Evolutionary conservation across 2,113 vertebrate genomes (phyloP).

Genomic region (Fulmarus glacialis): DNA sequence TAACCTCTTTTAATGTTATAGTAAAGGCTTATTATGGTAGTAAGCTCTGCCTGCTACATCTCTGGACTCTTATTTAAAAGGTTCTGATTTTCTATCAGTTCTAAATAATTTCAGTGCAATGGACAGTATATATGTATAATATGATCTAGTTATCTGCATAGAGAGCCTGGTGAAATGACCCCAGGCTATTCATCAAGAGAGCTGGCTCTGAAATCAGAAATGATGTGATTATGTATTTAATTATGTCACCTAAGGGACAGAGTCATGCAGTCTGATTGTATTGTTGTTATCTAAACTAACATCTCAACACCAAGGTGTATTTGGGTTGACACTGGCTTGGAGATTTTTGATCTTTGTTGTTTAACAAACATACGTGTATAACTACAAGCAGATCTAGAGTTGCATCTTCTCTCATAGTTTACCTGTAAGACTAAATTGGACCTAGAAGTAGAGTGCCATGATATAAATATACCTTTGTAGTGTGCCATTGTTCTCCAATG

Average conservation of each 20-base stretch:
- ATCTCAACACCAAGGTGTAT: not conserved
- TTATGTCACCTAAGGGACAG: conserved; percentile 4
- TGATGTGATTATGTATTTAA: not conserved
- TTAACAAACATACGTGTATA: not conserved
- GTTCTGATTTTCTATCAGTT: not conserved
- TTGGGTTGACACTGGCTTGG: not conserved
- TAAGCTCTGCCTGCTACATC: not conserved
- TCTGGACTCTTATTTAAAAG: not conserved
- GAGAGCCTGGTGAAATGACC: not conserved
- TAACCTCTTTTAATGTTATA: not conserved
- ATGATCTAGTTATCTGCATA: not conserved
- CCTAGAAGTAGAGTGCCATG: not conserved
- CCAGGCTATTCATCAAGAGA: not conserved
- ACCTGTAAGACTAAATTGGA: not conserved
- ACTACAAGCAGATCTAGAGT: not conserved
- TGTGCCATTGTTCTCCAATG: not conserved
- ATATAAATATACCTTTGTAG: not conserved
- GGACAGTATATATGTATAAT: not conserved
- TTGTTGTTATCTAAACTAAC: not conserved
- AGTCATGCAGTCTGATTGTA: not conserved
- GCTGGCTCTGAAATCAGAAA: not conserved
- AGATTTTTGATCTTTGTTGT: not conserved
- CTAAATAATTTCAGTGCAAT: not conserved
- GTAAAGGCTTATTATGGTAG: not conserved
- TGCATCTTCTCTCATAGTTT: not conserved